phyloP scores from a whole-genome alignment of 2,797 vertebrate species.

The Odontamblyopus rebecca region DNA sequence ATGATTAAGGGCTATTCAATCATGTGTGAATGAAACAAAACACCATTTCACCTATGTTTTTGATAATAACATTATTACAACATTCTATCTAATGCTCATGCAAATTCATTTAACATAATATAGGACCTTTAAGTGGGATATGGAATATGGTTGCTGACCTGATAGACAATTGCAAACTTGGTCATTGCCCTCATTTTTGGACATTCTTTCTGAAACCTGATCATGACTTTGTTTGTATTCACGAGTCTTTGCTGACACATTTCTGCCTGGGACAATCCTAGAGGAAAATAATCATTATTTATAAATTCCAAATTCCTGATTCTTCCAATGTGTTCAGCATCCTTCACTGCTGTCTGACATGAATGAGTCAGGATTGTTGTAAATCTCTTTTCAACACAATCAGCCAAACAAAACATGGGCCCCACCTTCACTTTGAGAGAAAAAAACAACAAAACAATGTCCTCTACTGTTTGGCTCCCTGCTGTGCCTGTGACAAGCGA shows the following conservation, averaged over 20 bases:
- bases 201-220: slow-evolving; percentile 40
- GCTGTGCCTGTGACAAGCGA: slow-evolving; percentile 52
- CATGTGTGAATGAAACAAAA: too few species aligned
- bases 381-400: slow-evolving; percentile 52
- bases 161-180: too few species aligned
- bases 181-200: slow-evolving; percentile 41
- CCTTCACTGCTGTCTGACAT: slow-evolving; percentile 3
- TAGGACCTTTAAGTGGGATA: too few species aligned
- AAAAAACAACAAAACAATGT: slow-evolving; percentile 38
- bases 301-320: slow-evolving; percentile 28
- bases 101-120: too few species aligned
- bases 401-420: slow-evolving; percentile 55
- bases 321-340: slow-evolving; percentile 27
- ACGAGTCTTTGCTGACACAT: slow-evolving; percentile 14
- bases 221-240: too few species aligned
- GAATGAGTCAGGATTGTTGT: slow-evolving; percentile 47
- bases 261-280: slow-evolving; percentile 19
- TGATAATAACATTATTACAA: too few species aligned
- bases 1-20: too few species aligned
- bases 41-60: too few species aligned
- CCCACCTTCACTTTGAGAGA: slow-evolving; percentile 23
- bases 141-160: too few species aligned
- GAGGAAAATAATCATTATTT: slow-evolving; percentile 36
- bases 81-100: too few species aligned
- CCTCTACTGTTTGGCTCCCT: slow-evolving; percentile 36